Conservation (phyloP, 2,113 vertebrate genomes). For the Nothoprocta perdicaria region DNA sequence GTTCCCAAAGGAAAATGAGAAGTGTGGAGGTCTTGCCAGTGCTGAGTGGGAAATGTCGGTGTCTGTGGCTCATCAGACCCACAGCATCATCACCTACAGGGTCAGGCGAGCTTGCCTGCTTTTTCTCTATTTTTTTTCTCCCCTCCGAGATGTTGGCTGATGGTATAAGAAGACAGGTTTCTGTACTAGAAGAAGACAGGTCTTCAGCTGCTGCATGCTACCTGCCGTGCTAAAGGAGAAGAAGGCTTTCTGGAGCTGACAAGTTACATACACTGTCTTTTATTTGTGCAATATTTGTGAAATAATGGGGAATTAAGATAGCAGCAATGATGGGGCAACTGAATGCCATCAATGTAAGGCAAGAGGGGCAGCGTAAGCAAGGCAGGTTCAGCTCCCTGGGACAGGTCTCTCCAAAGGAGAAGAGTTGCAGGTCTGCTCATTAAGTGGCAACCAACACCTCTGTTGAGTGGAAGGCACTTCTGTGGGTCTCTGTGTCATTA, state of each 20-base stretch:
- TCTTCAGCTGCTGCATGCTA: neutral
- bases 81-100: neutral
- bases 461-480: neutral
- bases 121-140: too few species aligned
- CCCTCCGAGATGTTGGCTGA: neutral
- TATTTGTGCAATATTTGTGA: neutral
- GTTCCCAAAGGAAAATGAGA: neutral
- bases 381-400: neutral
- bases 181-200: neutral
- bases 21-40: neutral
- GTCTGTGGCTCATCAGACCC: neutral
- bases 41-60: neutral
- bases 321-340: neutral
- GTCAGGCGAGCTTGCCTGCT: neutral
- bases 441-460: too few species aligned
- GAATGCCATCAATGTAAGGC: too few species aligned
- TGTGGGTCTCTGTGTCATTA: neutral
- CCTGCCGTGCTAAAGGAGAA: neutral
- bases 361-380: neutral
- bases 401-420: neutral
- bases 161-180: neutral
- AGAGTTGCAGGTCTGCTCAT: neutral
- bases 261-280: neutral
- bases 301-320: neutral
- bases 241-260: neutral